Conservation (phyloP, 2,113 vertebrate genomes). For the Cyphomyrus plagiostoma region DNA sequence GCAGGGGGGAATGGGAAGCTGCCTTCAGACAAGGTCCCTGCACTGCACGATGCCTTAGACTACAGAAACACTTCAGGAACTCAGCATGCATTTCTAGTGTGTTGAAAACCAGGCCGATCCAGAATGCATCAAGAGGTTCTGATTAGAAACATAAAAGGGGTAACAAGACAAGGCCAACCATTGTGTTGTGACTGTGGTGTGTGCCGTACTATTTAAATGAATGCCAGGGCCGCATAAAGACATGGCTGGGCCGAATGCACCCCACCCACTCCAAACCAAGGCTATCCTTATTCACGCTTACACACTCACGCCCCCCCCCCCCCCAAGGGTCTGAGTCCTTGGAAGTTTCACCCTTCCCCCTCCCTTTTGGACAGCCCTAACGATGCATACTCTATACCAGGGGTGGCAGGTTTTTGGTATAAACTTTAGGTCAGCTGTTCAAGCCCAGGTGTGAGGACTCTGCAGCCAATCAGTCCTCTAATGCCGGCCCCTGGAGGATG, state of each 20-base stretch:
- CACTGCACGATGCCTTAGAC: not conserved
- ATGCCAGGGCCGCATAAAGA: not conserved
- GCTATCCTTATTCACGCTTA: not conserved
- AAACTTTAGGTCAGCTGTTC: no score
- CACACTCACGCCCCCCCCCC: not conserved
- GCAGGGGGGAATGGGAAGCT: not conserved
- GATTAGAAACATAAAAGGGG: not conserved
- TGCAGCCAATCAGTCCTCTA: no score
- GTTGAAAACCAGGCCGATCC: not conserved
- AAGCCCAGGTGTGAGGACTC: no score
- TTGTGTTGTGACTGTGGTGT: not conserved
- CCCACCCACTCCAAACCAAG: not conserved
- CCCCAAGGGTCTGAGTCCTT: not conserved
- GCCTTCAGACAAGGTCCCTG: not conserved
- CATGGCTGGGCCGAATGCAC: not conserved
- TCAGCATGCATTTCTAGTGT: not conserved
- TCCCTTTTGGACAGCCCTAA: not conserved
- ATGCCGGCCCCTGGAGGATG: no score
- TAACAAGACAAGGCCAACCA: not conserved
- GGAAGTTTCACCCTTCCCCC: not conserved
- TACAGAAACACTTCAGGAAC: not conserved
- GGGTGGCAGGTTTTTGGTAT: no score
- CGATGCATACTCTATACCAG: not conserved
- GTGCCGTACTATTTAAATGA: not conserved
- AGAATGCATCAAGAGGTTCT: not conserved